Percentiles rank a stretch among this genome's conserved stretches.
These are phyloP conservation scores for Drosophila subsilvestris DNA, from an alignment of 2,888 invertebrate species.

Conservation along the genomic window DNA sequence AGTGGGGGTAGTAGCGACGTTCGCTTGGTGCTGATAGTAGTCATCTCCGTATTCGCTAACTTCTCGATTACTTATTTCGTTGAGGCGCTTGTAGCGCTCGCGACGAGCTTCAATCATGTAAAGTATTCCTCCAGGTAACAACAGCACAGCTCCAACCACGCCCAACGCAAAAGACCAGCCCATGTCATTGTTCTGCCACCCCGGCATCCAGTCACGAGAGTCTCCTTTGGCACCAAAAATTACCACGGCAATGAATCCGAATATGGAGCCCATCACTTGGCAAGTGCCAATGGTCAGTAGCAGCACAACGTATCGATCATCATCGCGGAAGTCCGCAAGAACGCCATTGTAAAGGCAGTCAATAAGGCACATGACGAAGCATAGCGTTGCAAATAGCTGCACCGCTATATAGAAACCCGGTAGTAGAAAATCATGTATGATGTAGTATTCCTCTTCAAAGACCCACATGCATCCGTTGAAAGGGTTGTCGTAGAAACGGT, in stretches of 20 bases:
- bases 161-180: slow-evolving; percentile 97
- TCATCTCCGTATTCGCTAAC: slow-evolving; percentile 87
- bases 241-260: slow-evolving; percentile 92
- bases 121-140: slow-evolving; percentile 91
- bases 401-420: slow-evolving; percentile 97
- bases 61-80: slow-evolving; percentile 88
- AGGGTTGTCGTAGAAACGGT: slow-evolving; percentile 92
- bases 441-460: slow-evolving; percentile 98
- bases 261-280: slow-evolving; percentile 90
- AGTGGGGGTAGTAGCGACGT: slow-evolving; percentile 39
- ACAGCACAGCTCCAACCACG: slow-evolving; percentile 90
- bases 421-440: slow-evolving; percentile 94
- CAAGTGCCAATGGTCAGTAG: slow-evolving; percentile 90
- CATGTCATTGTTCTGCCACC: slow-evolving; percentile 97
- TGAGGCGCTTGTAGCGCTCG: slow-evolving; percentile 89
- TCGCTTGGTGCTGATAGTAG: slow-evolving; percentile 73
- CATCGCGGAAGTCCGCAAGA: slow-evolving; percentile 90
- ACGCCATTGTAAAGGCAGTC: slow-evolving; percentile 91
- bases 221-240: slow-evolving; percentile 96
- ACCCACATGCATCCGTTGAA: slow-evolving; percentile 98
- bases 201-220: slow-evolving; percentile 97
- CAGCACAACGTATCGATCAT: slow-evolving; percentile 90
- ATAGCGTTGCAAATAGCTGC: slow-evolving; percentile 96
- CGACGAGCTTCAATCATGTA: slow-evolving; percentile 93
- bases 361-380: slow-evolving; percentile 91